Evolutionary conservation across 2,888 invertebrate genomes (phyloP).

Genomic region (Aromia moschata): DNA sequence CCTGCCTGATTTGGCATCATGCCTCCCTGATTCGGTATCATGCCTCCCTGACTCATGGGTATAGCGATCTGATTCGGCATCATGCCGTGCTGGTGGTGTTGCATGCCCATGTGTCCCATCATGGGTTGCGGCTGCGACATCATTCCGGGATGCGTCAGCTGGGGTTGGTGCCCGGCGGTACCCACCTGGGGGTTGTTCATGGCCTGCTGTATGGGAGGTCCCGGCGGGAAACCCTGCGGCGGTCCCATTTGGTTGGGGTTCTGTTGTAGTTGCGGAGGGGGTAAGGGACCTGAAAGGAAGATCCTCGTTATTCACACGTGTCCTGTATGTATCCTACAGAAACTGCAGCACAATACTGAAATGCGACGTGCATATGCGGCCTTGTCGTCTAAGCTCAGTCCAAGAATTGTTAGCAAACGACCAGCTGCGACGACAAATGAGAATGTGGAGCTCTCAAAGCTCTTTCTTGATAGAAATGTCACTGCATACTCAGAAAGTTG

Average conservation of each 20-base stretch:
- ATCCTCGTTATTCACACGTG: too few species aligned
- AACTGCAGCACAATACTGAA: too few species aligned
- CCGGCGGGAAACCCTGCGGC: constrained; percentile 35
- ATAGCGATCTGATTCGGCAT: neutral
- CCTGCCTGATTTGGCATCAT: constrained; percentile 6
- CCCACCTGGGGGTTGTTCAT: constrained; percentile 40
- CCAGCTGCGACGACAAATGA: too few species aligned
- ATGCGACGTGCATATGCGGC: too few species aligned
- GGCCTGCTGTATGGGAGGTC: constrained; percentile 40
- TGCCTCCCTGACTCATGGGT: neutral
- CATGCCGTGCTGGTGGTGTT: constrained; percentile 14
- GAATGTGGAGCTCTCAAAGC: too few species aligned
- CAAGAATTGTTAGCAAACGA: too few species aligned
- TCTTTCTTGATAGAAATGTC: too few species aligned
- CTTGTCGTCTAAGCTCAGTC: too few species aligned
- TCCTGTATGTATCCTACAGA: too few species aligned
- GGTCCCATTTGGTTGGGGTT: constrained; percentile 32
- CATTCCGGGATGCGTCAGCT: constrained; percentile 35
- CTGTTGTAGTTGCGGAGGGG: constrained; percentile 31
- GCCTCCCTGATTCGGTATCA: constrained; percentile 1
- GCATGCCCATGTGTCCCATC: constrained; percentile 27
- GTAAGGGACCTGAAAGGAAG: constrained; percentile 48
- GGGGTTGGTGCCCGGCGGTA: constrained; percentile 37
- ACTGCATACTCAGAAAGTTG: too few species aligned
- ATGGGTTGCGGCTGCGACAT: constrained; percentile 49